A percentile compares a stretch with the other conserved stretches of the same genome.
phyloP scores from a whole-genome alignment of 2,113 vertebrate species.

The Tetrao urogallus region DNA sequence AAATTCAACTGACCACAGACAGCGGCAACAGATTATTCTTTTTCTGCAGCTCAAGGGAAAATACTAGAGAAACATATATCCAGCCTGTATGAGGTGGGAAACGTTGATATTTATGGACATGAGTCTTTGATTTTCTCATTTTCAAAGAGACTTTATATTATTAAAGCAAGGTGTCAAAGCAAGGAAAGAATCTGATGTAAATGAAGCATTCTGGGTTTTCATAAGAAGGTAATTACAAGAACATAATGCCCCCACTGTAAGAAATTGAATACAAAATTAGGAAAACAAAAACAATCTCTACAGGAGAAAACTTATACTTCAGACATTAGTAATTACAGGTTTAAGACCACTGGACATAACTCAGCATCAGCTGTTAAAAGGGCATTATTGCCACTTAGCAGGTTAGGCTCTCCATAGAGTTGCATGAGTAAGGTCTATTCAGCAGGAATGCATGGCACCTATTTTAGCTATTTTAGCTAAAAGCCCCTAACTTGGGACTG shows the following conservation, averaged over 20 bases:
- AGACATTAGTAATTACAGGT: background rate
- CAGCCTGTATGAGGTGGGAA: background rate
- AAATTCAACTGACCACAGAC: background rate
- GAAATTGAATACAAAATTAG: background rate
- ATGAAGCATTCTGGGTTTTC: background rate
- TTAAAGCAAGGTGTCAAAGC: background rate
- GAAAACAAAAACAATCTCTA: background rate
- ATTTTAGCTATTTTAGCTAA: background rate
- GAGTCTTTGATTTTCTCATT: background rate
- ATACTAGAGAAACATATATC: background rate
- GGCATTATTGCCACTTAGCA: background rate
- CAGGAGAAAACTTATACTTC: background rate
- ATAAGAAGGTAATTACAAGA: background rate
- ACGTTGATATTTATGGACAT: background rate
- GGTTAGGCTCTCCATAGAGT: background rate
- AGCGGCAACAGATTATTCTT: background rate
- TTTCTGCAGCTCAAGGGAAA: background rate
- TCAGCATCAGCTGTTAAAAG: background rate
- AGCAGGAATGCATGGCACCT: background rate
- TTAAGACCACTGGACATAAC: rapidly evolving
- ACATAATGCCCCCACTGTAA: background rate
- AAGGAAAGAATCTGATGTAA: background rate
- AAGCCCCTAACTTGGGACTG: too few species aligned
- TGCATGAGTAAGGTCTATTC: background rate
- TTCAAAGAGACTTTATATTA: background rate